Evolutionary conservation across 2,888 invertebrate species (phyloP), one percentile per base, ranked within the genome.

Genomic region (Caenorhabditis doughertyi): DNA sequence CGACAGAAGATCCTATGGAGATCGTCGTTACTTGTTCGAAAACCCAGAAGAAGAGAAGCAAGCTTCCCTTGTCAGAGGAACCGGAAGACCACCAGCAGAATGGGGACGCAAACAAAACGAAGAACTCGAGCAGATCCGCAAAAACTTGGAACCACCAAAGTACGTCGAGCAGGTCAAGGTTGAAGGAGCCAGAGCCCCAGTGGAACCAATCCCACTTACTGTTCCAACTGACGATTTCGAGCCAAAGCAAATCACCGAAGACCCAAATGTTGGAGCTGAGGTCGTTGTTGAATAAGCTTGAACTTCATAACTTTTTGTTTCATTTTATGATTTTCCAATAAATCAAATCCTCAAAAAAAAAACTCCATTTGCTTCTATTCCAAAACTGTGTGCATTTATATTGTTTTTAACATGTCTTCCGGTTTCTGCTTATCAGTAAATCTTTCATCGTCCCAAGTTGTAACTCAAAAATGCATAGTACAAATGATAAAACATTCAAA

Each of bases 1-100:
- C 89, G 98, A 86, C 81, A 76, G 86, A 79, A 76, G 83, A 73
- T 83, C 83, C 9, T 92, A 90, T 81, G 87, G 84, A 44, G 90
- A 92, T 67, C 88, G 90, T 58, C 84, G 87, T 25, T 64, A 71
- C 42, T 70, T 88, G 65, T 89, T 87, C 85, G 88, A 88, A 73
- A 86, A 72, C 39, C 89, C 88, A 23, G 65, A 86, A 35, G 68
- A 77, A 49, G 83, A 83, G 68, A 88, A 88, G 73, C 79, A 86
- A 18, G 84, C 85, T 18, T 72, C 82, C 60, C 83, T 91, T 25
- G 92, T 84, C 53, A 91, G 86, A 74, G 91, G 91, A 79, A 86
- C 89, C 47, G 90, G 88, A 79, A 87, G 92, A 56, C 91, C 91
- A 42, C 91, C 91, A 64, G 74, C 87, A 51, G 91, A 92, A 65